phyloP scores from a whole-genome alignment of 2,113 vertebrate species.

The Ciconia stormi region DNA sequence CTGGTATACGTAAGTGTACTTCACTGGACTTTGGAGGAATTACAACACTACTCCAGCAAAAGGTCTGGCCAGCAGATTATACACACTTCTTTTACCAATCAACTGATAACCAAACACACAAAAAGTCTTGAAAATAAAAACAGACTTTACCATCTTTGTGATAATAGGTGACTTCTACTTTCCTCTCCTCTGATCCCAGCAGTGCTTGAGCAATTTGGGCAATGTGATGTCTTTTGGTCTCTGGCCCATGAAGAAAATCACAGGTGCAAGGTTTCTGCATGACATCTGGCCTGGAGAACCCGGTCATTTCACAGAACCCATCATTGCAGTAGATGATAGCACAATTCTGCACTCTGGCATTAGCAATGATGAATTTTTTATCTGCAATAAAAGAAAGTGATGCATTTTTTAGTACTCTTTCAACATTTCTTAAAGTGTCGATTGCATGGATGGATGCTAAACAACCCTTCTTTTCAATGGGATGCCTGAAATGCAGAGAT shows the following conservation, averaged over 20 bases:
- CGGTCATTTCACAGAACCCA: conserved; percentile 98
- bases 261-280: conserved; percentile 98
- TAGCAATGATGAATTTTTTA: conserved; percentile 99
- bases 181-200: conserved; percentile 93
- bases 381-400: conserved; percentile 80
- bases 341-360: conserved; percentile 97
- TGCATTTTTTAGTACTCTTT: conserved; percentile 63
- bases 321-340: conserved; percentile 99
- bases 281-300: conserved; percentile 96
- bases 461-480: conserved; percentile 22
- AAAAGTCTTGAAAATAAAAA: conserved; percentile 20
- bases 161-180: conserved; percentile 96
- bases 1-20: neutral
- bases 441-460: neutral
- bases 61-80: neutral
- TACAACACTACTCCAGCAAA: neutral
- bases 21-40: neutral
- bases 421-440: conserved; percentile 13
- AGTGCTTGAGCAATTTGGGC: conserved; percentile 91
- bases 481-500: neutral
- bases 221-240: conserved; percentile 90
- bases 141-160: conserved; percentile 92
- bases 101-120: neutral
- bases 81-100: neutral
- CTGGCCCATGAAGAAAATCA: conserved; percentile 94